These are phyloP conservation scores for Myiozetetes cayanensis DNA, from an alignment of 2,113 vertebrate genomes.

Conservation along the genomic window DNA sequence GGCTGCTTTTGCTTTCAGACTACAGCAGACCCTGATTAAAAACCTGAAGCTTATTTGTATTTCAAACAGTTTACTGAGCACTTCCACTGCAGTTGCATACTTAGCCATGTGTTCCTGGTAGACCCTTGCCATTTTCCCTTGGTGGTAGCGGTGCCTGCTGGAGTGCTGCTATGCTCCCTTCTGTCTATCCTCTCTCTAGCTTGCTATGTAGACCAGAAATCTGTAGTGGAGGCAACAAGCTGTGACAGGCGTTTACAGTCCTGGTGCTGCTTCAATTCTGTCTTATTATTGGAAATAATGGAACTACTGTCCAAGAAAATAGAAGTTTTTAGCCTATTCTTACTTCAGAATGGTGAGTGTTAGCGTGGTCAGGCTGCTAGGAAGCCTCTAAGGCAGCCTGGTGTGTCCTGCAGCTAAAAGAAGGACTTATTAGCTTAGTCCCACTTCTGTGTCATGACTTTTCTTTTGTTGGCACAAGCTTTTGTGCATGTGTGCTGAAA, in stretches of 20 bases:
- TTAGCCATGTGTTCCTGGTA: neutral
- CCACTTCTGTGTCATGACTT: neutral
- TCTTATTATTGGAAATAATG: neutral
- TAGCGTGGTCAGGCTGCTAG: neutral
- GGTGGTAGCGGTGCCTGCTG: accelerated
- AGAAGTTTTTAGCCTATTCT: neutral
- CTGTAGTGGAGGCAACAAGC: neutral
- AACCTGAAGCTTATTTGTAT: neutral
- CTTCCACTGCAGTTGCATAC: neutral
- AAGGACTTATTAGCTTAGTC: neutral
- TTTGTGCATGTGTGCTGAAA: neutral
- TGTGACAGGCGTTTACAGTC: neutral
- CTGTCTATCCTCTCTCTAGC: neutral
- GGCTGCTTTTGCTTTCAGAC: neutral
- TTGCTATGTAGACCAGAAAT: neutral
- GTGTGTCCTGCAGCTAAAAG: neutral
- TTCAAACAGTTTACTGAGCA: neutral
- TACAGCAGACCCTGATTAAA: neutral
- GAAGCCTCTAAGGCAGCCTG: neutral
- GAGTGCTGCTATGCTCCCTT: neutral
- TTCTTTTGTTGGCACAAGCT: neutral
- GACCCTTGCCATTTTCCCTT: neutral
- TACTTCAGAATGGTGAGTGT: neutral
- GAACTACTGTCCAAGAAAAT: neutral
- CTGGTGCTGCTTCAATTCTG: neutral